These are phyloP conservation scores for Hippocampus guttulatus DNA, from an alignment of 2,113 vertebrate genomes.

Conservation along the genomic window DNA sequence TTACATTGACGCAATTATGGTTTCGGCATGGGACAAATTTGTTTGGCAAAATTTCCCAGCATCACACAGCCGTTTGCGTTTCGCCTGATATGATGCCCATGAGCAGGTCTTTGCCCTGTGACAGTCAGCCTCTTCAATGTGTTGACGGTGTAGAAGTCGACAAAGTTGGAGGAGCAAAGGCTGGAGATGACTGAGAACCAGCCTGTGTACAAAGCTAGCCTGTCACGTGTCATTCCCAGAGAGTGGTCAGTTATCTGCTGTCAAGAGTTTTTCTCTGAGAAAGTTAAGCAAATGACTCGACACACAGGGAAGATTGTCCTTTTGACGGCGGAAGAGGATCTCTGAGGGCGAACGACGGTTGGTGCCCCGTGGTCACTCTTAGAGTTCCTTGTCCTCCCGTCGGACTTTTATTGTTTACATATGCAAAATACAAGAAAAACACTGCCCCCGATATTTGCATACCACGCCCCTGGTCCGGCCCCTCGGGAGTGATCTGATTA, in stretches of 20 bases:
- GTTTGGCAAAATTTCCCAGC: background rate
- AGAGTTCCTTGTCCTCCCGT: too few relatives aligned
- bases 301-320: too few relatives aligned
- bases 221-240: constrained; percentile 29
- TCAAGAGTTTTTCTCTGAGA: too few relatives aligned
- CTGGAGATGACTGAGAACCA: constrained; percentile 81
- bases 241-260: background rate
- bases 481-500: too few relatives aligned
- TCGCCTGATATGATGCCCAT: constrained; percentile 75
- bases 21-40: background rate
- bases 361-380: too few relatives aligned
- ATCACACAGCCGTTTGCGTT: background rate
- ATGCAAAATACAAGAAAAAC: too few relatives aligned
- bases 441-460: too few relatives aligned
- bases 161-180: constrained; percentile 80
- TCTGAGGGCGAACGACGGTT: too few relatives aligned
- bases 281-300: too few relatives aligned
- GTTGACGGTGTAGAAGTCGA: constrained; percentile 82
- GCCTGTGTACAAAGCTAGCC: constrained; percentile 74
- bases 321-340: too few relatives aligned
- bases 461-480: too few relatives aligned
- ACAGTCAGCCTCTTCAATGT: constrained; percentile 64
- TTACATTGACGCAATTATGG: background rate
- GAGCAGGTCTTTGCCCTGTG: constrained; percentile 65
- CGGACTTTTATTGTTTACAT: too few relatives aligned